Evolutionary conservation across 2,113 vertebrate genomes (phyloP).

Genomic region (Irena cyanogastra): DNA sequence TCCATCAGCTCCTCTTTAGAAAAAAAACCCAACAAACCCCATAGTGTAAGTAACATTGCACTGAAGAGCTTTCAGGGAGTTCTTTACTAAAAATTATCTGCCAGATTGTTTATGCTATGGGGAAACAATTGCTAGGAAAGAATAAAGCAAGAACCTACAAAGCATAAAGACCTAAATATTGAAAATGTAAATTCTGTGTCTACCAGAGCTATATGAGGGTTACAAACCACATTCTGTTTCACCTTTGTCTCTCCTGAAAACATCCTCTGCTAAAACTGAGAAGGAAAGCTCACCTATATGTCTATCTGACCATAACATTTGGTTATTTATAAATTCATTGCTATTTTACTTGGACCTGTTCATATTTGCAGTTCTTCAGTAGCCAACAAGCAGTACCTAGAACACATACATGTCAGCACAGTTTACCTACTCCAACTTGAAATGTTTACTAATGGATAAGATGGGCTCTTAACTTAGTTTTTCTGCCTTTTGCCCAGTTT

Average conservation of each 20-base stretch:
- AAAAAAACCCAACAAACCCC: neutral
- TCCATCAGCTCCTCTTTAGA: neutral
- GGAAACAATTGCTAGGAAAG: neutral
- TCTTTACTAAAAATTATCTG: neutral
- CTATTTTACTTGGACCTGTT: neutral
- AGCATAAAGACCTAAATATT: neutral
- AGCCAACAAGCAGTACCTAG: neutral
- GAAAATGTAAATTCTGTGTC: neutral
- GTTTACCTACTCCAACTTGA: neutral
- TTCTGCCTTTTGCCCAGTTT: neutral
- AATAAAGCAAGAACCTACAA: neutral
- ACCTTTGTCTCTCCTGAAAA: neutral
- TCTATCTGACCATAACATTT: neutral
- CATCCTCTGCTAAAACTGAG: neutral
- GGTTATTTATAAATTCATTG: neutral
- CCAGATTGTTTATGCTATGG: neutral
- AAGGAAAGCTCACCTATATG: neutral
- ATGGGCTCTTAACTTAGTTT: neutral
- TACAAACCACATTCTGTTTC: neutral
- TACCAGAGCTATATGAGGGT: neutral
- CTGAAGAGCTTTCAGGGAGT: neutral
- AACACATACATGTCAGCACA: neutral
- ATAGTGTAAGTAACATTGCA: neutral
- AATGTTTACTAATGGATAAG: neutral
- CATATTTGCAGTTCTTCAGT: neutral